Conservation (phyloP, 2,888 invertebrate genomes). For the Sipha maydis region DNA sequence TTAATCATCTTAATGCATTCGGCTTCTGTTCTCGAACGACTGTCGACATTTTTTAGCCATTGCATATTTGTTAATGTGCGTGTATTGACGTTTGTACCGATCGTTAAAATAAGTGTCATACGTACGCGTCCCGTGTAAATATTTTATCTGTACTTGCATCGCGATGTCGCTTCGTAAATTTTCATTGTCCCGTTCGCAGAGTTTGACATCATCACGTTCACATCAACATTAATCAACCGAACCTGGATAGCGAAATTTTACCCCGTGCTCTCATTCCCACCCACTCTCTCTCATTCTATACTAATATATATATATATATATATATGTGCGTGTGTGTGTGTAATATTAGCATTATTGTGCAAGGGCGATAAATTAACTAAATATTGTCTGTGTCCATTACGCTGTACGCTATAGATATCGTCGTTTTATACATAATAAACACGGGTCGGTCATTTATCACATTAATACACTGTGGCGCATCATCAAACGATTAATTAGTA, state of each 20-base stretch:
- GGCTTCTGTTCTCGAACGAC: neutral
- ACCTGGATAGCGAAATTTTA: neutral
- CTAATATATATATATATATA: neutral
- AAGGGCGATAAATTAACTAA: slow-evolving; percentile 56
- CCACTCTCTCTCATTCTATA: too few relatives aligned
- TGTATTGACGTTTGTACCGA: neutral
- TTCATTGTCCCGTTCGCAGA: neutral
- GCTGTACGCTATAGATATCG: slow-evolving; percentile 27
- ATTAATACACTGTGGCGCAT: slow-evolving; percentile 49
- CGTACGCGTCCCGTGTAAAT: neutral
- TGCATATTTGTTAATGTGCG: neutral
- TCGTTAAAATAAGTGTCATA: neutral
- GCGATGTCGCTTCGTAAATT: neutral
- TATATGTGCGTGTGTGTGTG: neutral
- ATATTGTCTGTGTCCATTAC: slow-evolving; percentile 55
- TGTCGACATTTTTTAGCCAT: neutral
- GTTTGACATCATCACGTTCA: slow-evolving; percentile 27
- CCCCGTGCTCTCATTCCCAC: neutral
- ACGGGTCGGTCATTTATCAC: slow-evolving; percentile 58
- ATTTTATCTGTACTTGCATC: neutral
- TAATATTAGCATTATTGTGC: slow-evolving; percentile 35
- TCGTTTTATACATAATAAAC: slow-evolving; percentile 54
- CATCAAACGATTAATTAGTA: slow-evolving; percentile 57
- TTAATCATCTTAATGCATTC: neutral
- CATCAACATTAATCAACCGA: slow-evolving; percentile 46